Evolutionary conservation across 2,888 invertebrate genomes (phyloP).

Genomic region (Aricia artaxerxes): DNA sequence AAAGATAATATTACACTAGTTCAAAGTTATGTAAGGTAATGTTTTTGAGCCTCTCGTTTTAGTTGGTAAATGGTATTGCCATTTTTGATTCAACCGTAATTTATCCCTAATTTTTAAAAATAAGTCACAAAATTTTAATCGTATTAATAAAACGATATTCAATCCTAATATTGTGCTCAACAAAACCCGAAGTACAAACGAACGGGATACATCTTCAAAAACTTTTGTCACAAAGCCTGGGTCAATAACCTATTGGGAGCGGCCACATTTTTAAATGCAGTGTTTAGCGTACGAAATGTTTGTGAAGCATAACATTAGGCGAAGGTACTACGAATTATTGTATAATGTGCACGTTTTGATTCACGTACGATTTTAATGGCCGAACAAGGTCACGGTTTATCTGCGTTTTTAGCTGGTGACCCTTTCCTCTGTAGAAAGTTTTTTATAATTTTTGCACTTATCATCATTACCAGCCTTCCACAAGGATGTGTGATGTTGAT

Average conservation of each 20-base stretch:
- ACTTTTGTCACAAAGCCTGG: slow-evolving; percentile 75
- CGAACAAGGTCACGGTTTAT: neutral
- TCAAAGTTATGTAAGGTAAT: neutral
- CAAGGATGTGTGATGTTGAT: neutral
- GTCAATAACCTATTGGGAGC: slow-evolving; percentile 74
- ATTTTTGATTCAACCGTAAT: neutral
- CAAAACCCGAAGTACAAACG: slow-evolving; percentile 15
- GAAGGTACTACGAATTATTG: neutral
- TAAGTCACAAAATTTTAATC: neutral
- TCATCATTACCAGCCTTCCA: neutral
- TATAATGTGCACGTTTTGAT: neutral
- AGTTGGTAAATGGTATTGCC: neutral
- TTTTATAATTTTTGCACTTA: neutral
- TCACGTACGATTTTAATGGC: neutral
- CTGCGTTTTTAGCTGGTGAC: neutral
- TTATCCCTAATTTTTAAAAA: too few relatives aligned
- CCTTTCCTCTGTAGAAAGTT: neutral
- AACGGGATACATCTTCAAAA: slow-evolving; percentile 63
- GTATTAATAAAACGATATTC: neutral
- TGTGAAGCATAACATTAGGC: neutral
- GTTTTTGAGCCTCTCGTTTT: neutral
- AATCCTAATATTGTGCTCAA: neutral
- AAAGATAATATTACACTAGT: neutral
- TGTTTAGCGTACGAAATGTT: slow-evolving; percentile 39
- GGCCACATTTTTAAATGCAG: slow-evolving; percentile 71